phyloP scores from a whole-genome alignment of 2,888 invertebrate genomes.

The Mactromeris polynyma region DNA sequence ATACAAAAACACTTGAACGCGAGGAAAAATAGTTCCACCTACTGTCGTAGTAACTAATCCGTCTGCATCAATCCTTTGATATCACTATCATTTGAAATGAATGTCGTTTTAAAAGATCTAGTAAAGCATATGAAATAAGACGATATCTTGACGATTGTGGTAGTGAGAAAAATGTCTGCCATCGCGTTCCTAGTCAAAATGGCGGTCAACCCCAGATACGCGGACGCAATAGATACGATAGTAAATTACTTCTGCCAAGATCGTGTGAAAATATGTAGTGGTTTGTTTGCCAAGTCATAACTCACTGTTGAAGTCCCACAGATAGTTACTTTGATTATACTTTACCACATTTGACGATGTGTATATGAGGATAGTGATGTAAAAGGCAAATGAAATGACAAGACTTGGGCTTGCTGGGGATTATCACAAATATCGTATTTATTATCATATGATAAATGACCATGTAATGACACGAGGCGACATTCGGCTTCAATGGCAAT shows the following conservation, averaged over 20 bases:
- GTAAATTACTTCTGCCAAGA: slow-evolving; percentile 61
- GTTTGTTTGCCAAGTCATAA: slow-evolving; percentile 56
- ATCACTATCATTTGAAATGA: slow-evolving; percentile 62
- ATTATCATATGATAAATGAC: slow-evolving; percentile 30
- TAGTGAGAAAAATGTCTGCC: slow-evolving; percentile 46
- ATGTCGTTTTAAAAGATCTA: slow-evolving; percentile 63
- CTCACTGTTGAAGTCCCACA: slow-evolving; percentile 27
- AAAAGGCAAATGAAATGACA: slow-evolving; percentile 32
- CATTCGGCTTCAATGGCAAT: slow-evolving; percentile 14
- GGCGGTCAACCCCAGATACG: slow-evolving; percentile 68
- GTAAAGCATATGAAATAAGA: slow-evolving; percentile 54
- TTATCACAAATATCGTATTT: slow-evolving; percentile 9
- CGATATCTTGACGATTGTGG: slow-evolving; percentile 47
- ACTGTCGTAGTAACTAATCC: slow-evolving; percentile 59
- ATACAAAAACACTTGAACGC: slow-evolving; percentile 60
- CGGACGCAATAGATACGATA: slow-evolving; percentile 50
- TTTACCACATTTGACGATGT: slow-evolving; percentile 40
- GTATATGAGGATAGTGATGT: not conserved
- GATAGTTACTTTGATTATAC: slow-evolving; percentile 51
- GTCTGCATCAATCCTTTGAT: slow-evolving; percentile 66
- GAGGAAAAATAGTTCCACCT: slow-evolving; percentile 64
- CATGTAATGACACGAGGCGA: slow-evolving; percentile 31
- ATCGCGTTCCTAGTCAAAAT: slow-evolving; percentile 66
- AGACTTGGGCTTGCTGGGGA: slow-evolving; percentile 7
- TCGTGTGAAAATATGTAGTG: slow-evolving; percentile 71